These are phyloP conservation scores for Menidia beryllina DNA, from an alignment of 2,113 vertebrate species.

Conservation along the genomic window DNA sequence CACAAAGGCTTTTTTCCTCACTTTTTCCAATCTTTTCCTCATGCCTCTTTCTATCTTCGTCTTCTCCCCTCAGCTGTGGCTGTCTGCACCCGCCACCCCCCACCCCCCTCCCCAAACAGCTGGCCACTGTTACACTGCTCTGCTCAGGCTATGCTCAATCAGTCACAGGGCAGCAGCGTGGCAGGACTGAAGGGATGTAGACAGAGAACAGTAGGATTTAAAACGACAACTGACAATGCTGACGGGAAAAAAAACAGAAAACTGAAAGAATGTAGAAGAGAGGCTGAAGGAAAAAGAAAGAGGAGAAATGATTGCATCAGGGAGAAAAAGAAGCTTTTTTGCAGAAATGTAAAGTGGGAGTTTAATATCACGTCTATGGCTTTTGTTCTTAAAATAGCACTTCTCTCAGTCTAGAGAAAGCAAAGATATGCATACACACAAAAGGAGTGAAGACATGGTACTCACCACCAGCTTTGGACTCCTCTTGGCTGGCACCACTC, in stretches of 20 bases:
- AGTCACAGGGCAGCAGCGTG: slow-evolving; percentile 54
- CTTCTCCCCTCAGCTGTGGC: slow-evolving; percentile 34
- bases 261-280: slow-evolving; percentile 2
- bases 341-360: slow-evolving; percentile 38
- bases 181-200: slow-evolving; percentile 20
- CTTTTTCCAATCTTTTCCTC: slow-evolving; percentile 6
- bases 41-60: slow-evolving; percentile 35
- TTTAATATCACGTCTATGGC: slow-evolving; percentile 36
- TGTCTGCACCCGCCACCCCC: slow-evolving; percentile 43
- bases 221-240: slow-evolving; percentile 18
- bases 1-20: slow-evolving; percentile 25
- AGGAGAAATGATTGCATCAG: slow-evolving; percentile 9
- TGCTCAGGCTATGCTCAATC: slow-evolving; percentile 58
- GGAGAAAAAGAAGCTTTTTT: slow-evolving; percentile 34
- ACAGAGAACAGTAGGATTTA: slow-evolving; percentile 1
- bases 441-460: slow-evolving; percentile 67
- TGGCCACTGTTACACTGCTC: slow-evolving; percentile 57
- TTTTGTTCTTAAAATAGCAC: slow-evolving; percentile 70
- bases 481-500: slow-evolving; percentile 96
- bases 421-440: slow-evolving; percentile 34
- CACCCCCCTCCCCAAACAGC: slow-evolving; percentile 56
- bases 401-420: slow-evolving; percentile 30
- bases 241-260: neutral
- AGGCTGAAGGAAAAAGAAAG: slow-evolving; percentile 16
- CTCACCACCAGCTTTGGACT: slow-evolving; percentile 99